Base-by-base conservation (phyloP, 2,888 invertebrate species). In the Rhamnusium bicolor region DNA sequence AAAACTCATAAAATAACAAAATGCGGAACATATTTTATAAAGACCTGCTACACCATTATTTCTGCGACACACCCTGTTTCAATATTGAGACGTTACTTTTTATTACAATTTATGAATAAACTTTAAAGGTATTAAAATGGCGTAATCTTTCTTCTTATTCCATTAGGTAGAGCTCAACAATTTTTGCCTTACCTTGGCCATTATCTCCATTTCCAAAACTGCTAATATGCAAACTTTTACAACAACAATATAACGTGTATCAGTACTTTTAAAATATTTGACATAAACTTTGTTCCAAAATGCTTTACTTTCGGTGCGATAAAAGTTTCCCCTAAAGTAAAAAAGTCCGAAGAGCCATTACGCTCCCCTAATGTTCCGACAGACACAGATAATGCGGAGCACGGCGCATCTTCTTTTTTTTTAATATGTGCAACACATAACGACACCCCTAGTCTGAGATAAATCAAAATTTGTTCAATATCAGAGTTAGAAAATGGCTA, bases 381-480 rank as follows among this genome's bases (percentile, higher is more conserved):
- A 83, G 80, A 81, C 80, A 78, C 73, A 82, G 83, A 83, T 83
- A 84, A 83, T 82, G 81, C 79, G 66, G 71, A 72, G 75, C 78
- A 71, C 75, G 80, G 73, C 75, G 81, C 83, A 75, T 84, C 84
- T 81, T 82, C 81, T 75, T 82, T 84, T 84, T 58, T 81, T 82
- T 82, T 82, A 82, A 83, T 83, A 83, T 82, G 81, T 80, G 80
- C 78, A 77, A 75, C 81, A 81, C 81, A 81, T 79, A 79, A 79
- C 77, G 78, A 80, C 80, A 79, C 82, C 80, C 81, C 61, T 49
- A 65, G 71, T 53, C 53, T 69, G 69, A 69, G 73, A 84, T 84
- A 84, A 83, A 84, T 84, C 84, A 84, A 81, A 84, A 83, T 84
- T 83, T 81, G 80, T 81, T 79, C 83, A 83, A 84, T 84, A 84